A percentile compares a stretch with the other conserved stretches of the same genome.
These are phyloP conservation scores for Selenia dentaria DNA, from an alignment of 2,888 invertebrate genomes.

Conservation along the genomic window DNA sequence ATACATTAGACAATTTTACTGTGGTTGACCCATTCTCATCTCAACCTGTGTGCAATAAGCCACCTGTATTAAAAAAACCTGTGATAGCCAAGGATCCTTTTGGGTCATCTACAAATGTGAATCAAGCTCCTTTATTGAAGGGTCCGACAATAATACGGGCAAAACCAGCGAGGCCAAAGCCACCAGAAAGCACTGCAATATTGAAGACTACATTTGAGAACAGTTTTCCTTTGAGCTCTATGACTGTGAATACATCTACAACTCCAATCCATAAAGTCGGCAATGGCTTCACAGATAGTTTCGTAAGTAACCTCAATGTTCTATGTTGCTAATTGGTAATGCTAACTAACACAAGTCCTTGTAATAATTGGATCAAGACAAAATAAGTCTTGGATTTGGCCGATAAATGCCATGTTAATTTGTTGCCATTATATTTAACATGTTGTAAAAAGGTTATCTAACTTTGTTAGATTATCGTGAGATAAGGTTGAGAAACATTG, in stretches of 20 bases:
- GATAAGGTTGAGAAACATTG: no score
- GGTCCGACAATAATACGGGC: conserved; percentile 92
- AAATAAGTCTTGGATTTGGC: not conserved
- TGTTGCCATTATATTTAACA: no score
- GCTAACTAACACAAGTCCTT: not conserved
- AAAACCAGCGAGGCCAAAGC: conserved; percentile 84
- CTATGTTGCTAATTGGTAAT: conserved; percentile 2
- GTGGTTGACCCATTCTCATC: conserved; percentile 84
- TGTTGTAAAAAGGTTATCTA: no score
- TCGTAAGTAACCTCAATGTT: conserved; percentile 59
- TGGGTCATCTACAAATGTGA: conserved; percentile 80
- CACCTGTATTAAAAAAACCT: conserved; percentile 76
- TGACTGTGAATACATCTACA: conserved; percentile 69
- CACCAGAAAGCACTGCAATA: conserved; percentile 75
- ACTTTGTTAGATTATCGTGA: no score
- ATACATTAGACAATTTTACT: conserved; percentile 81
- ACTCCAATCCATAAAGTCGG: conserved; percentile 71
- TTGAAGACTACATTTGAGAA: conserved; percentile 68
- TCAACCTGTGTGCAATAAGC: conserved; percentile 55
- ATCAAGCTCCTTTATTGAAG: conserved; percentile 64
- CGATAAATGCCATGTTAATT: no score
- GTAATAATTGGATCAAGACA: not conserved
- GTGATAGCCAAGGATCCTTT: conserved; percentile 86
- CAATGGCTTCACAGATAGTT: conserved; percentile 63
- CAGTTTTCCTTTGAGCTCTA: conserved; percentile 56